Conservation (phyloP, 2,888 invertebrate species). For the Glaucopsyche alexis region DNA sequence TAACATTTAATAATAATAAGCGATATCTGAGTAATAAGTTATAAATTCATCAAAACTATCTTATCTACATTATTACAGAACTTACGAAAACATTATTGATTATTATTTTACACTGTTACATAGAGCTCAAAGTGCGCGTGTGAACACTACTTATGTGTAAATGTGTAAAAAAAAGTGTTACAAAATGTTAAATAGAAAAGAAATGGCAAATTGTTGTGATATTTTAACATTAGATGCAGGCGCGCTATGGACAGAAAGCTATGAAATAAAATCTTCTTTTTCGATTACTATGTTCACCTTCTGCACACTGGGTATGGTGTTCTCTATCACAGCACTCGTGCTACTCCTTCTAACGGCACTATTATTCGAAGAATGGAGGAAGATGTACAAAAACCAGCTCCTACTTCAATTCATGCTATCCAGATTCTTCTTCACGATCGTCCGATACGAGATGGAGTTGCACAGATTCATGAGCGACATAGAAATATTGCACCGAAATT, state of each 20-base stretch:
- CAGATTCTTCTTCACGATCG: slow-evolving; percentile 54
- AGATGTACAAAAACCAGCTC: slow-evolving; percentile 62
- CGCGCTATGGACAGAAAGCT: slow-evolving; percentile 36
- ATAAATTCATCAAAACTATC: slow-evolving; percentile 22
- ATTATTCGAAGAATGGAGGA: slow-evolving; percentile 63
- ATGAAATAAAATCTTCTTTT: slow-evolving; percentile 37
- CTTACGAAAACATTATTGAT: not conserved
- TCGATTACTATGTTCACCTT: slow-evolving; percentile 45
- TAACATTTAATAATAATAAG: slow-evolving; percentile 5
- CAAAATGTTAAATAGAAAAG: not conserved
- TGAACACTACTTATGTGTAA: not conserved
- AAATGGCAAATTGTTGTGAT: not conserved
- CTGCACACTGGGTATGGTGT: slow-evolving; percentile 54
- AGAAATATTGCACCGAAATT: slow-evolving; percentile 31
- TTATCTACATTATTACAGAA: slow-evolving; percentile 24
- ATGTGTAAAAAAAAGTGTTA: not conserved
- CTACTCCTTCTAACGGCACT: slow-evolving; percentile 57
- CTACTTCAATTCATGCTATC: slow-evolving; percentile 65
- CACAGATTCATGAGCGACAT: slow-evolving; percentile 42
- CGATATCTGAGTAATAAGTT: slow-evolving; percentile 13
- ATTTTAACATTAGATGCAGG: not conserved
- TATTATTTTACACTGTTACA: not conserved
- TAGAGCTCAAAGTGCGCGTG: not conserved
- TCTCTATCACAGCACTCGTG: slow-evolving; percentile 52
- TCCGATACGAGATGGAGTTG: slow-evolving; percentile 54